phyloP scores from a whole-genome alignment of 2,797 vertebrate genomes.

The Thripadectes ignobilis region DNA sequence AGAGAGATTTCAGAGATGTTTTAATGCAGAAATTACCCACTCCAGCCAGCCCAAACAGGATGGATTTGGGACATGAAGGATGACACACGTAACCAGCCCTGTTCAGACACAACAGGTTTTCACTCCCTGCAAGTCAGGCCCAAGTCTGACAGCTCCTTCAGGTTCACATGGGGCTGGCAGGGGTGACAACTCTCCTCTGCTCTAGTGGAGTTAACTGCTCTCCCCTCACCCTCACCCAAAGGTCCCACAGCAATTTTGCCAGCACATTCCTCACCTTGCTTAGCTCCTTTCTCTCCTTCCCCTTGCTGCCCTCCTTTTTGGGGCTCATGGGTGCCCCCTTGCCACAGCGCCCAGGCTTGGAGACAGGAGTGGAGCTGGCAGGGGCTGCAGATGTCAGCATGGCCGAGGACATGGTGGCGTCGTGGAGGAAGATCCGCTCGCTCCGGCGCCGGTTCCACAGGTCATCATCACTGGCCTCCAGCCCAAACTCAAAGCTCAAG shows the following conservation, averaged over 20 bases:
- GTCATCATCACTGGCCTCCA: conserved; percentile 90
- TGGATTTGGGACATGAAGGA: background rate
- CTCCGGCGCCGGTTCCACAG: conserved; percentile 92
- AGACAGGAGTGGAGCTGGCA: conserved; percentile 65
- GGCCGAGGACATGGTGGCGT: conserved; percentile 77
- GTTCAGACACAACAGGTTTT: background rate
- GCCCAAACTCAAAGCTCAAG: conserved; percentile 85
- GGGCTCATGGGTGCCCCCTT: conserved; percentile 80
- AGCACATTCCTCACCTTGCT: conserved; percentile 81
- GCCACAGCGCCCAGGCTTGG: conserved; percentile 81
- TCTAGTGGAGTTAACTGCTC: rapidly evolving
- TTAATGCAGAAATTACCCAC: background rate
- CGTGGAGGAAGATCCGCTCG: conserved; percentile 96
- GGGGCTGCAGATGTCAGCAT: conserved; percentile 63
- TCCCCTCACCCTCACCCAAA: background rate
- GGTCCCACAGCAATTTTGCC: background rate
- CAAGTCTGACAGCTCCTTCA: background rate
- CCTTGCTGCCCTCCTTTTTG: conserved; percentile 80
- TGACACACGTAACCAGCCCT: background rate
- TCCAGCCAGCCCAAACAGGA: background rate
- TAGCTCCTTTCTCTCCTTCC: conserved; percentile 86
- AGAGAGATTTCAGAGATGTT: background rate
- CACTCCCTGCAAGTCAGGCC: background rate
- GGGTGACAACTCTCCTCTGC: background rate
- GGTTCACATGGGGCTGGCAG: rapidly evolving